phyloP scores from a whole-genome alignment of 2,113 vertebrate species.

The Oreochromis spilurus region DNA sequence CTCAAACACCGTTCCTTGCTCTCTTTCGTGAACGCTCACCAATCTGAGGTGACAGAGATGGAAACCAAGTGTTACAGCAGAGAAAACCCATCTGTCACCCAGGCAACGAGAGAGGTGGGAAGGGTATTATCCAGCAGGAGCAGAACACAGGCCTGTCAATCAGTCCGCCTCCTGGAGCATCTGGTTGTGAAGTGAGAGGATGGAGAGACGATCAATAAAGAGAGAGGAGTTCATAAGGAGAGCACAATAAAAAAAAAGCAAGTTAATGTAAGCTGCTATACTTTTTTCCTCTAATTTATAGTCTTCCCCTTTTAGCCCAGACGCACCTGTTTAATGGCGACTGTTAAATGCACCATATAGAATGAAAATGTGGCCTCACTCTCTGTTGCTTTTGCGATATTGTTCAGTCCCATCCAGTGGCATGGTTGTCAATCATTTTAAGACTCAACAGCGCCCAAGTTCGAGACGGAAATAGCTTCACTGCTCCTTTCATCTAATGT shows the following conservation, averaged over 20 bases:
- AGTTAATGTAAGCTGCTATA: background rate
- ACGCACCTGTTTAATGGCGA: background rate
- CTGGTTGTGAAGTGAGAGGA: constrained; percentile 12
- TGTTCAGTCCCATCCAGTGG: background rate
- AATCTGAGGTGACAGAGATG: constrained; percentile 47
- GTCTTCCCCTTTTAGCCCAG: background rate
- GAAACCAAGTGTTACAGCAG: constrained; percentile 37
- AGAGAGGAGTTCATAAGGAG: background rate
- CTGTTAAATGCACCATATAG: background rate
- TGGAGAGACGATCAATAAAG: background rate
- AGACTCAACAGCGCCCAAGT: background rate
- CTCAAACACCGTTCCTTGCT: background rate
- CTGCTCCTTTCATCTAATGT: background rate
- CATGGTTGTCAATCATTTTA: background rate
- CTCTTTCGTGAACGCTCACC: background rate
- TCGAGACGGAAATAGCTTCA: background rate
- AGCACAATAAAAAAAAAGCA: background rate
- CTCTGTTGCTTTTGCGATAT: background rate
- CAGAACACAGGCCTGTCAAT: constrained; percentile 42
- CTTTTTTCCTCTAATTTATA: background rate
- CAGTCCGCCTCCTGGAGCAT: constrained; percentile 12
- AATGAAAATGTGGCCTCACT: background rate
- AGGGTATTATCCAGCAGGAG: constrained; percentile 31
- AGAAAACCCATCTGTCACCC: constrained; percentile 65
- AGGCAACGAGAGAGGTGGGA: constrained; percentile 51